Percentiles rank a stretch among this genome's conserved stretches.
These are phyloP conservation scores for Manduca sexta DNA, from an alignment of 1,140 invertebrate genomes.

Conservation along the genomic window DNA sequence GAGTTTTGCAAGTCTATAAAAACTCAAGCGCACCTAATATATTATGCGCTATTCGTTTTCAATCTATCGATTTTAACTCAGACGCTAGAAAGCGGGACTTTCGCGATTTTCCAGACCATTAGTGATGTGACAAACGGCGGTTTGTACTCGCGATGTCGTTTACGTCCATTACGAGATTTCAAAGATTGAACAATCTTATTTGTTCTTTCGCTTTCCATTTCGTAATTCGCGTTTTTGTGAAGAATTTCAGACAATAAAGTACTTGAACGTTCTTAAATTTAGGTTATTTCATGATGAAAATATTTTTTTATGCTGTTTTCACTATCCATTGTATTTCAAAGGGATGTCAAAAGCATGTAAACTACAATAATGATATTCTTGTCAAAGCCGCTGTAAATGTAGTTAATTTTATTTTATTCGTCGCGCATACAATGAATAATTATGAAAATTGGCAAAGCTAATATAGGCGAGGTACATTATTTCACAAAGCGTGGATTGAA, in stretches of 20 bases:
- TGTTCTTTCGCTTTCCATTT: conserved; percentile 32
- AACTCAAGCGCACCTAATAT: conserved; percentile 18
- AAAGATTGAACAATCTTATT: conserved; percentile 44
- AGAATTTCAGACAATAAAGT: neutral
- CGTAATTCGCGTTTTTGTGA: conserved; percentile 26
- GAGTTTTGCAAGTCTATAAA: conserved; percentile 4
- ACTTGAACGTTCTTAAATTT: no score
- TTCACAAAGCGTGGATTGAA: no score
- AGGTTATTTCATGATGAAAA: no score
- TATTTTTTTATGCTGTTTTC: no score
- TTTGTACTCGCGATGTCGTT: conserved; percentile 59
- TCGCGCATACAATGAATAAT: neutral
- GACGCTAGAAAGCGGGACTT: conserved; percentile 40
- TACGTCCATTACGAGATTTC: conserved; percentile 53
- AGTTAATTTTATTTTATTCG: no score
- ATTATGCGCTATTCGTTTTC: conserved; percentile 35
- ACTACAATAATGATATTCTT: neutral
- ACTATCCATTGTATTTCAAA: no score
- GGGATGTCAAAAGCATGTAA: neutral
- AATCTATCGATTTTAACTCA: conserved; percentile 36
- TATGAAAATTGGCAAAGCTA: neutral
- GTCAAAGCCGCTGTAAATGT: no score
- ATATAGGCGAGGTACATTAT: no score
- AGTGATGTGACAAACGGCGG: conserved; percentile 56
- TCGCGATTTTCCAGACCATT: conserved; percentile 58